phyloP scores from a whole-genome alignment of 2,797 vertebrate genomes.

The Rallus crepitans region DNA sequence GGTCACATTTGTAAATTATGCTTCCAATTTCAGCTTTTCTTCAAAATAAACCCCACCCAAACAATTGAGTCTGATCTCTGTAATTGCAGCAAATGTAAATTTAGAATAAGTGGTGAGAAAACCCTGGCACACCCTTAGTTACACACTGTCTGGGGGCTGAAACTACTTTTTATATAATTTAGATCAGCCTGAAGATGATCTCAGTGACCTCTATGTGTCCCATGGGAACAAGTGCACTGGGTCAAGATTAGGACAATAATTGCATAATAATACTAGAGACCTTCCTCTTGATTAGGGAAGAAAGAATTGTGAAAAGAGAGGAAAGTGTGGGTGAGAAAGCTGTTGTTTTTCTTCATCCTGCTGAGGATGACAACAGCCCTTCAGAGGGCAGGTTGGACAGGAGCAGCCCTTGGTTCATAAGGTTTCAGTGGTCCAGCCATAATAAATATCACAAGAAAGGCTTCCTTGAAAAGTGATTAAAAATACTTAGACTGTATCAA shows the following conservation, averaged over 20 bases:
- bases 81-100: not conserved
- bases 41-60: not conserved
- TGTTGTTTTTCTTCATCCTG: not conserved
- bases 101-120: not conserved
- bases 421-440: not conserved
- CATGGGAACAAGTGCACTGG: not conserved
- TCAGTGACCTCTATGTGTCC: not conserved
- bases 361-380: not conserved
- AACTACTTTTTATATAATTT: not conserved
- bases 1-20: not conserved
- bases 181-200: not conserved
- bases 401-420: not conserved
- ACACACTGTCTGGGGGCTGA: not conserved
- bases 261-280: accelerated
- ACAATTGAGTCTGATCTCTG: not conserved
- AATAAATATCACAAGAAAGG: not conserved
- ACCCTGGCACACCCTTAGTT: not conserved
- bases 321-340: not conserved
- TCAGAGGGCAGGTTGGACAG: not conserved
- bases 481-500: not conserved
- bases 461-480: not conserved
- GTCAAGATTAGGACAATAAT: not conserved
- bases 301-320: not conserved
- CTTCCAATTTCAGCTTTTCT: not conserved
- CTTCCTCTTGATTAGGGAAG: not conserved